Evolutionary conservation across 2,797 vertebrate genomes (phyloP), one percentile per base, ranked within the genome.

Genomic region (Darevskia nairensis): DNA sequence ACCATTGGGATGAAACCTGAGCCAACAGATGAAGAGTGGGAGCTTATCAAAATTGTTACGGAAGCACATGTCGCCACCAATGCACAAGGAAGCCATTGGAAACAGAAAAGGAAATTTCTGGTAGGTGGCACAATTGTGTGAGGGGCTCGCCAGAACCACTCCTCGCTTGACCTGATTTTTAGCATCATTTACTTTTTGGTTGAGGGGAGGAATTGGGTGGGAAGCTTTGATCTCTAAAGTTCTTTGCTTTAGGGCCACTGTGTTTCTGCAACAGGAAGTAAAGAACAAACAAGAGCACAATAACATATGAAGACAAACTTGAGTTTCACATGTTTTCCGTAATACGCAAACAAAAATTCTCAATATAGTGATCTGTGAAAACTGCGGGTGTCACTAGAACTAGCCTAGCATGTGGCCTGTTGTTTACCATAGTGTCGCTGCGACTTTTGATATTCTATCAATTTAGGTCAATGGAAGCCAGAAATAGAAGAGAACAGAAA

Each of bases 81-180:
- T 41, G 99, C 99, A 91, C 98, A 99, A 95, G 99, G 98, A 94
- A 99, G 98, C 97, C 98, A 99, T 96, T 99, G 99, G 98, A 99
- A 98, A 95, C 98, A 99, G 97, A 99, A 99, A 88, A 97, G 99
- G 94, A 99, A 99, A 97, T 99, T 99, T 97, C 97, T 99, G 98
- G 99, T 99, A 98, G 98, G 94, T 50, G 72, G 82, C 89, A 4
- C 72, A 82, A 29, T 1, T 23, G 88, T 89, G 21, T 46, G 64
- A 0, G 0, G 32, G 85, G 64, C 59, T 83, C 21, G 0, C 61
- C n/a, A 8, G 29, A 76, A 59, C 1, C 11, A 39, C 2, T 0
- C 41, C 81, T 88, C 59, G 21, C 71, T 76, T n/a, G 13, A 84
- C 81, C 80, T 6, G 8, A 71, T 44, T 27, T 69, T 69, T 77